Conservation (phyloP, 64 coral and sea anemone species). For the Actinia tenebrosa region DNA sequence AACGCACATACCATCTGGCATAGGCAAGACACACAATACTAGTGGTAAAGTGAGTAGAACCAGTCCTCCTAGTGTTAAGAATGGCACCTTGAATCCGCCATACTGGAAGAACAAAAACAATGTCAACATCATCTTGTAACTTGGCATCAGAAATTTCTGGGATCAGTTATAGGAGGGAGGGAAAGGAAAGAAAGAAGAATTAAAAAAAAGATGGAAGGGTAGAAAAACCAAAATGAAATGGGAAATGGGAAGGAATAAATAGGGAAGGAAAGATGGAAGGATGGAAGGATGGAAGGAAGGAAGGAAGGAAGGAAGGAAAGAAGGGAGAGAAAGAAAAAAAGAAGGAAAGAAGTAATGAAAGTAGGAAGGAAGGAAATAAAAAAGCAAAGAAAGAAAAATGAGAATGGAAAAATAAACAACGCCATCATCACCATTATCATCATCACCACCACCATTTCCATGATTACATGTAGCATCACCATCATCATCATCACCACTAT, state of each 20-base stretch:
- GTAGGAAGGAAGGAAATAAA: neutral
- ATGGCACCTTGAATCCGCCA: slow-evolving; percentile 87
- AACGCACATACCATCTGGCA: slow-evolving; percentile 5
- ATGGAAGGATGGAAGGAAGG: neutral
- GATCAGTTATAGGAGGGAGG: no score
- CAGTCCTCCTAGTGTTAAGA: slow-evolving; percentile 68
- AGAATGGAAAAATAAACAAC: neutral
- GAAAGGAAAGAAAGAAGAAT: neutral
- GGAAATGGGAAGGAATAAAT: neutral
- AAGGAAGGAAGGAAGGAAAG: neutral
- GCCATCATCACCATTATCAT: no score
- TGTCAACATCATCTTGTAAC: neutral
- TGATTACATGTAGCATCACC: no score
- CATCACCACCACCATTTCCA: no score
- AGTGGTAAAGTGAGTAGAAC: slow-evolving; percentile 76
- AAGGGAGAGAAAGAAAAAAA: neutral
- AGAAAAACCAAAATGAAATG: neutral
- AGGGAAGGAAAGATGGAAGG: neutral
- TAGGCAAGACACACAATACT: slow-evolving; percentile 64
- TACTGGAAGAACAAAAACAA: slow-evolving; percentile 38
- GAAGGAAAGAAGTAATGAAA: neutral
- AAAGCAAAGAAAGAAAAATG: neutral
- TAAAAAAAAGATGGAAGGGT: no score
- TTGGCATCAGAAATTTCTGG: no score
- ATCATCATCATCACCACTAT: no score